Percentiles rank a stretch among this genome's conserved stretches.
phyloP scores from a whole-genome alignment of 2,888 invertebrate genomes.

The Erebia epiphron region DNA sequence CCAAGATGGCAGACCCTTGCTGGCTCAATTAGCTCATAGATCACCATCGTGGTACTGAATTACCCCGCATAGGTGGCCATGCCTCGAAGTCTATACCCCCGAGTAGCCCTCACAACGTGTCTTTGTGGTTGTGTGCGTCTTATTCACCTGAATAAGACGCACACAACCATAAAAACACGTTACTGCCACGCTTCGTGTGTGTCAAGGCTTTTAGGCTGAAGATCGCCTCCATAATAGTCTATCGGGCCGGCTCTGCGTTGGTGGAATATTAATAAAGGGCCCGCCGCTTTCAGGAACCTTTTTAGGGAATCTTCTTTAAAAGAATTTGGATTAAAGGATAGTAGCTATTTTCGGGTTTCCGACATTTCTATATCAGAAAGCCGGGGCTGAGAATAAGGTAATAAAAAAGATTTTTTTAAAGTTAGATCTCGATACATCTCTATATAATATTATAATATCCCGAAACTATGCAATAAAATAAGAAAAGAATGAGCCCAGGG shows the following conservation, averaged over 20 bases:
- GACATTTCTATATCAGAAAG: constrained; percentile 10
- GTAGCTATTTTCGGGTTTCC: constrained; percentile 1
- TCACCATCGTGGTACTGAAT: no score
- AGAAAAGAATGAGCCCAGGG: no score
- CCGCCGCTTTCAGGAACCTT: constrained; percentile 14
- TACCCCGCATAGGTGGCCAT: no score
- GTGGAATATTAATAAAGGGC: constrained; percentile 52
- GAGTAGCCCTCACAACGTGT: no score
- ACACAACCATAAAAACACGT: neutral
- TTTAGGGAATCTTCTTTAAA: constrained; percentile 11
- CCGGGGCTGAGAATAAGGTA: neutral
- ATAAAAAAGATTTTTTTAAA: neutral
- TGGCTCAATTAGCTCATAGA: no score
- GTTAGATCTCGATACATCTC: neutral
- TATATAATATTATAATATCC: no score
- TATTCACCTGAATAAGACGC: no score
- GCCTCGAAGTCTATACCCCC: no score
- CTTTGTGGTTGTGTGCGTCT: no score
- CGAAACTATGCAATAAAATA: no score
- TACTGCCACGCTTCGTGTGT: neutral
- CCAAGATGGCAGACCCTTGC: no score
- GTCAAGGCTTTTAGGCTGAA: constrained; percentile 26
- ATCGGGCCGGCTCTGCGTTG: constrained; percentile 50
- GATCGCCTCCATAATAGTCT: constrained; percentile 45
- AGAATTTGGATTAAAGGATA: constrained; percentile 17